Base-by-base conservation (phyloP, 2,888 invertebrate species). In the Odontocerum albicorne region DNA sequence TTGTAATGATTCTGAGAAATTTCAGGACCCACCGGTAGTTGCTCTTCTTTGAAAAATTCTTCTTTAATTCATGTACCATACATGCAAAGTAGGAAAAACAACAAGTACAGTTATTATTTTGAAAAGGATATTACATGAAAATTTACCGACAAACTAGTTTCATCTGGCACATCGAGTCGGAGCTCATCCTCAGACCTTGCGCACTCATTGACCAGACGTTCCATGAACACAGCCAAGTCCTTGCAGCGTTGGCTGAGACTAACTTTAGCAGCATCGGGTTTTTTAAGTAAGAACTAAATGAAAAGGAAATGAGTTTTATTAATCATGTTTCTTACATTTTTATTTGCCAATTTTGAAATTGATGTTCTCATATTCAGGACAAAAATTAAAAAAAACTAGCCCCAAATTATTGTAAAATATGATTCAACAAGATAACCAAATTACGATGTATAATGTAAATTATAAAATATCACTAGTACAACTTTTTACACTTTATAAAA, bases 151-250 rank as follows among this genome's bases (percentile, higher is more conserved):
- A 81, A 79, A 63, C 79, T 83, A 55, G 75, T 70, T 57, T 86
- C 84, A 8, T 75, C 79, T 1, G 80, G 77, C 46, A 81, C 67
- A 40, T 84, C 82, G 45, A 86, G 68, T 61, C 81, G 80, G 21
- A 84, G 72, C 27, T 79, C 71, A 0, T 74, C 72, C 50, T 83
- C 83, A 1, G 75, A 67, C 62, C 82, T 82, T 0, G 81, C 79
- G 10, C 81, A 79, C 62, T 88, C 86, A 55, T 86, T 84, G 71
- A 88, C 82, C 1, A 92, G 70, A 21, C 76, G 84, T 68, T 91
- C 88, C 85, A 92, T 88, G 65, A 88, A 86, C 7, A 80, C 76
- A 0, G 87, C 84, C 17, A 92, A 70, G 57, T 89, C 85, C 66
- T 88, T 49, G 64, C 87, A 88, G 8, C 86, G 80, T 62, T 85